Evolutionary conservation across 2,888 invertebrate genomes (phyloP), one percentile per base, ranked within the genome.

Genomic region (Brachyptera putata): DNA sequence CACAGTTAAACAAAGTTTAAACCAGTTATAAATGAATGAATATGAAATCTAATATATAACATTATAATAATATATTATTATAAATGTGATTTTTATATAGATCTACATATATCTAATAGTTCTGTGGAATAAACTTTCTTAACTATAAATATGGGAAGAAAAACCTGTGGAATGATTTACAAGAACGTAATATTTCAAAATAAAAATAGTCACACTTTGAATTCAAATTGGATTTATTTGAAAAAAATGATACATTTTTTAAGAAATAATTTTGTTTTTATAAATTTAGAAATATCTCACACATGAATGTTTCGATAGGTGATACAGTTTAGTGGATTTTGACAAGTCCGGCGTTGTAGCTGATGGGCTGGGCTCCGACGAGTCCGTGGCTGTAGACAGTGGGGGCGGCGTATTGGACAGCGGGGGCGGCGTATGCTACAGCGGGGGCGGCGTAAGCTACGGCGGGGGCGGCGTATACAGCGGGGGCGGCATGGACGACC

Each of bases 281-380:
- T 9, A 39, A 9, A 9, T 9, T 39, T 39, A 9, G 4, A n/a
- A 39, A 39, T n/a, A 39, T 34, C 11, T 9, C 5, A 34, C 5
- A 34, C 11, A 9, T 34, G 34, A 34, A 11, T 34, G 7, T 34
- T 9, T 30, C 30, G 11, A 30, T 30, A 11, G n/a, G 30, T 43
- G 43, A 43, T 9, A 9, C 43, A 4, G n/a, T 43, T 48, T 25
- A 48, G 18, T 57, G 57, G 57, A 48, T 16, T 16, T 48, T 57
- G 57, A 48, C 66, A 64, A 63, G 59, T 59, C 61, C 30, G 22
- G 61, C 25, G 11, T 48, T 48, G 46, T 63, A 64, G 34, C 63
- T 57, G 57, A 61, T 48, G 39, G 58, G 53, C 26, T 41, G 34
- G 36, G 48, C 59, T 41, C 57, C 50, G 36, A 60, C 57, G 56